These are phyloP conservation scores for Bombycilla garrulus DNA, from an alignment of 2,113 vertebrate genomes.

Conservation along the genomic window DNA sequence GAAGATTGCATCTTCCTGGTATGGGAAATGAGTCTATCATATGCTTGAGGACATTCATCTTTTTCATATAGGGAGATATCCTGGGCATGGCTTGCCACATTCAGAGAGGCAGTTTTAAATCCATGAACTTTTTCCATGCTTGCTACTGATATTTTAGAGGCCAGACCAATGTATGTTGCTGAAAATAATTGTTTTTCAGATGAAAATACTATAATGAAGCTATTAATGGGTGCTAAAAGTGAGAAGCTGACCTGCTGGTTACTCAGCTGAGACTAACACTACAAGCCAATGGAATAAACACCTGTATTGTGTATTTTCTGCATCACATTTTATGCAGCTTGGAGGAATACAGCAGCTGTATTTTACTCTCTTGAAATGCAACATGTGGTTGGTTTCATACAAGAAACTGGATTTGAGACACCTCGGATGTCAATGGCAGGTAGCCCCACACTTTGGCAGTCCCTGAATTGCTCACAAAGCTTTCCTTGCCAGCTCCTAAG, in stretches of 20 bases:
- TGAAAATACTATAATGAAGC: not conserved
- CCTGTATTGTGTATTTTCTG: not conserved
- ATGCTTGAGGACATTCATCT: slow-evolving; percentile 16
- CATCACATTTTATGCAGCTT: not conserved
- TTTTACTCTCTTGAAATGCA: not conserved
- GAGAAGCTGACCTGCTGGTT: not conserved
- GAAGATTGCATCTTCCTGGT: slow-evolving; percentile 10
- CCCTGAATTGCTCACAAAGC: not conserved
- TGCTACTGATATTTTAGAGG: not conserved
- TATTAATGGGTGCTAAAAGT: not conserved
- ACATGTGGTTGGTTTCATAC: not conserved
- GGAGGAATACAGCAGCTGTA: not conserved
- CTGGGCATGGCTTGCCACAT: not conserved
- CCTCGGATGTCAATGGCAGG: not conserved
- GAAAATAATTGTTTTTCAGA: not conserved
- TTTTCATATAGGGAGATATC: not conserved
- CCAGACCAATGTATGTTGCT: not conserved
- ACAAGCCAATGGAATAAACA: not conserved
- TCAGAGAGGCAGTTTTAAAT: not conserved
- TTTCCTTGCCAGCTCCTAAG: not conserved
- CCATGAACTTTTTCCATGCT: not conserved
- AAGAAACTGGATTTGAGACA: not conserved
- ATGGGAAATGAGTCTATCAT: slow-evolving; percentile 23
- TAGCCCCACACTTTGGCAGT: not conserved
- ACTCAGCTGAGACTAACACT: not conserved